These are phyloP conservation scores for Laterallus jamaicensis DNA, from an alignment of 2,113 vertebrate genomes.

Conservation along the genomic window DNA sequence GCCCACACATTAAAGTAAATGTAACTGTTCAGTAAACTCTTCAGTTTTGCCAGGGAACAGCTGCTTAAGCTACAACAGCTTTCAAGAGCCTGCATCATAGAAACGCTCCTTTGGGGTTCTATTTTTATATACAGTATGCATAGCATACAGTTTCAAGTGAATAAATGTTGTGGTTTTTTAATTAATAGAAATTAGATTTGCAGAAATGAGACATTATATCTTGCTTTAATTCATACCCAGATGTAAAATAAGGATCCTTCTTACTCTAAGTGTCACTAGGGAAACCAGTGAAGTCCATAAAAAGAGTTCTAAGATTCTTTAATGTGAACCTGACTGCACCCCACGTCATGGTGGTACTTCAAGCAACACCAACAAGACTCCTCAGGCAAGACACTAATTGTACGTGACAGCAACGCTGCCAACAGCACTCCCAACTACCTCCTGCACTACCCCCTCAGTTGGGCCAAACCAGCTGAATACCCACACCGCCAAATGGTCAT, in stretches of 20 bases:
- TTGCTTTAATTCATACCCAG: neutral
- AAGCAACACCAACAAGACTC: neutral
- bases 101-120: neutral
- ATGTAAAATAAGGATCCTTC: neutral
- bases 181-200: neutral
- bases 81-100: neutral
- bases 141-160: neutral
- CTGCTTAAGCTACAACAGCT: neutral
- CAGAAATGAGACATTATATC: neutral
- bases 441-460: neutral
- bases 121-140: neutral
- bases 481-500: neutral
- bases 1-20: neutral
- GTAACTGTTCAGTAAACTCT: neutral
- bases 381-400: accelerated
- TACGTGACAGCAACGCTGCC: accelerated
- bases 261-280: neutral
- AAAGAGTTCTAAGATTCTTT: neutral
- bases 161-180: neutral
- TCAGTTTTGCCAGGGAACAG: neutral
- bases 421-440: neutral
- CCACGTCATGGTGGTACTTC: accelerated
- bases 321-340: neutral
- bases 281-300: neutral
- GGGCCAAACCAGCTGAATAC: neutral